Evolutionary conservation across 2,888 invertebrate species (phyloP), one percentile per base, ranked within the genome.

Genomic region (Tenthredo livida): DNA sequence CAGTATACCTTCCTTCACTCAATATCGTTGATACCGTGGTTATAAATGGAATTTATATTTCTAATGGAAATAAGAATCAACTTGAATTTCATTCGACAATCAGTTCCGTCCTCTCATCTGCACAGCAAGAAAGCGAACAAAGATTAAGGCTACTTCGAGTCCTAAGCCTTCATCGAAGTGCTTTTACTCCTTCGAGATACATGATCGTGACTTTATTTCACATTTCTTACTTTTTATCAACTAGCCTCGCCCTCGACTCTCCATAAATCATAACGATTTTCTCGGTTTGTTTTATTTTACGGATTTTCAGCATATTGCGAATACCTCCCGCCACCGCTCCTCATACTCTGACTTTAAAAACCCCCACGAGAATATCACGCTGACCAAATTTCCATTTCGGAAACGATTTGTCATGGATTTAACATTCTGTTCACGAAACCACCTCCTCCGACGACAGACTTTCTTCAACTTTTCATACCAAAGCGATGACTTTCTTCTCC

Each of bases 41-140:
- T 83, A 83, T 85, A 86, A 86, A 86, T 70, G 82, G 75, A 85
- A 84, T 84, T 84, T 54, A 73, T 87, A 87, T 86, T 85, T 47
- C 86, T 85, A 88, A 87, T 87, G 86, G 84, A 85, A 83, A 85
- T 80, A 82, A 86, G 86, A 77, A 40, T 73, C 86, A 84, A 85
- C 21, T 73, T 58, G 84, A 85, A 43, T 78, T 67, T 21, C 58
- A 65, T 47, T 84, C 58, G 54, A 43, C 21, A 65, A 73, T 7
- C 40, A 40, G 25, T 82, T 67, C 29, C 25, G 29, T 33, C 33
- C 33, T 37, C 29, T 40, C 77, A 17, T 73, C 43, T 73, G 5
- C 12, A 25, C 67, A 7, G n/a, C n/a, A 10, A 54, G n/a, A 54
- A n/a, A 50, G n/a, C 17, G 50, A 17, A n/a, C 1, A 3, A 50